Base-by-base conservation (phyloP, 2,797 vertebrate genomes). In the Intellagama lesueurii region DNA sequence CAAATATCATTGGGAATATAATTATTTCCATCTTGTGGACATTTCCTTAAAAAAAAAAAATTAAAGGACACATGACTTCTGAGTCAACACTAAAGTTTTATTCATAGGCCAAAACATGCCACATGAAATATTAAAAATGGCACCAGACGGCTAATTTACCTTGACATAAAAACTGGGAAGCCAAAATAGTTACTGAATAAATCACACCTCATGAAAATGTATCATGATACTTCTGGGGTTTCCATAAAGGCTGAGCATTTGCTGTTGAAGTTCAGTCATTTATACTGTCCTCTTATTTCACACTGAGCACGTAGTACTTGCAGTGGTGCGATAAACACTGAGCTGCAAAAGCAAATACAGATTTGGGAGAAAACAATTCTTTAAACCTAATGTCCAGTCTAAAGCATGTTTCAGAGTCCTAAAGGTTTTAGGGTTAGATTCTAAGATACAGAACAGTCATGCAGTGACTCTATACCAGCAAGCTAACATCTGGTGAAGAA, bases 151-250 rank as follows among this genome's bases (percentile, higher is more conserved):
- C 26, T 87, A 52, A 87, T 85, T 90, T 91, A 87, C 89, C 44
- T 89, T 92, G 85, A 91, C 35, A 66, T 89, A 91, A 88, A 0
- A 0, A 88, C 32, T 81, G 90, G 85, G 90, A 93, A 93, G 92
- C 93, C 91, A 94, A 94, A 94, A 94, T 77, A 91, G 83, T 24
- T 91, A 47, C 87, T 93, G 91, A 93, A 92, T 93, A 94, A 93
- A 92, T 94, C 91, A 85, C 0, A 0, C 85, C 75, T 93, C 5
- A 0, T 91, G 92, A 91, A 96, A 95, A 92, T 0, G 1, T 60
- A 28, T 32, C 68, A 75, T 89, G 92, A 16, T 91, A 83, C 93
- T 86, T 87, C 44, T 32, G 88, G 88, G 92, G 90, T 92, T 93
- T 94, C 89, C 89, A 87, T 91, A 91, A 93, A 86, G 86, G 80